Conservation (phyloP, 2,888 invertebrate genomes). For the Ophioninae sp. region DNA sequence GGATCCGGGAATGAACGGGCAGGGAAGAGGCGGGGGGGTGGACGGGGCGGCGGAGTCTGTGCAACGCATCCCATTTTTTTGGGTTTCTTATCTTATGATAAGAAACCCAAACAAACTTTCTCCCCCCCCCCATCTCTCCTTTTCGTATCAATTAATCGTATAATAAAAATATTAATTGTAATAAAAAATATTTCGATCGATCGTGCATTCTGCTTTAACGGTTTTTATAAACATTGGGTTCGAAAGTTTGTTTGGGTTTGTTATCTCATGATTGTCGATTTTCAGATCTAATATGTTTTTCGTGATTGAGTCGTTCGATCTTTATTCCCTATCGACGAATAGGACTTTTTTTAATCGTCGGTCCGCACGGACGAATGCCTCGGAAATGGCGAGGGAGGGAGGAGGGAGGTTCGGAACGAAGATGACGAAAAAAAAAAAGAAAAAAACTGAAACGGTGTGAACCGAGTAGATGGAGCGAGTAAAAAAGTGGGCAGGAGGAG, state of each 20-base stretch:
- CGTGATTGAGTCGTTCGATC: background rate
- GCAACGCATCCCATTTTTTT: conserved; percentile 62
- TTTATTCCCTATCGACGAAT: background rate
- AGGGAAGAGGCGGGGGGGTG: no score
- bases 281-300: background rate
- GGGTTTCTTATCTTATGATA: no score
- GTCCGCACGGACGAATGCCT: conserved; percentile 11
- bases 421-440: conserved; percentile 18
- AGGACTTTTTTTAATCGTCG: background rate
- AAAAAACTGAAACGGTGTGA: conserved; percentile 26
- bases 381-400: background rate
- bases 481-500: conserved; percentile 16
- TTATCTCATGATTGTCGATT: background rate
- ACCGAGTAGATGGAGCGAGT: conserved; percentile 49
- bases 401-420: background rate
- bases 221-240: no score
- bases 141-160: conserved; percentile 14
- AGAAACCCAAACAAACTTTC: no score
- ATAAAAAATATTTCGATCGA: no score
- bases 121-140: conserved; percentile 45
- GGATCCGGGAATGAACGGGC: conserved; percentile 76
- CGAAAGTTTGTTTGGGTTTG: no score
- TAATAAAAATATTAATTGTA: no score
- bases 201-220: no score
- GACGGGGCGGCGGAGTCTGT: no score